Conservation (phyloP, 1,140 invertebrate genomes). For the Cydia amplana region DNA sequence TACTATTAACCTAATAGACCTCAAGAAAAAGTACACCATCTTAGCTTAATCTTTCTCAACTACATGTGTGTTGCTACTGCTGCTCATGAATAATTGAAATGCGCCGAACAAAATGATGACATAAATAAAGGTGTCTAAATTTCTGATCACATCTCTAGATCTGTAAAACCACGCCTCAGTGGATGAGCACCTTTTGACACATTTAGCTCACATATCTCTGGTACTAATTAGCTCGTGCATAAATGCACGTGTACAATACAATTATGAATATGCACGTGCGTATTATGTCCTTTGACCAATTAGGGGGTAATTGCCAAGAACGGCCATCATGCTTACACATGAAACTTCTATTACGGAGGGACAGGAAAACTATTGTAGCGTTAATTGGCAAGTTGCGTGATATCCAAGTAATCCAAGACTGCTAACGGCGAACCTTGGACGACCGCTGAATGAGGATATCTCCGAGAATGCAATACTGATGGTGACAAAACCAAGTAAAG, state of each 20-base stretch:
- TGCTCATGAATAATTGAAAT: no score
- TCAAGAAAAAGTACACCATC: no score
- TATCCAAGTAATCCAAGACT: not conserved
- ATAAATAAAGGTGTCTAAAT: not conserved
- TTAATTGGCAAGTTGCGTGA: not conserved
- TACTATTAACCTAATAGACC: no score
- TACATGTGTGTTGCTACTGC: no score
- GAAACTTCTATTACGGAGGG: not conserved
- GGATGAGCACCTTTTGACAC: not conserved
- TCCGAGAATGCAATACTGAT: not conserved
- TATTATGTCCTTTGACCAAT: constrained; percentile 10
- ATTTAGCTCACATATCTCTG: not conserved
- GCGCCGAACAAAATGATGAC: no score
- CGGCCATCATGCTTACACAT: not conserved
- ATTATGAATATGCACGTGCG: constrained; percentile 6
- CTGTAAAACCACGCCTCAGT: not conserved
- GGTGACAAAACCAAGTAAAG: not conserved
- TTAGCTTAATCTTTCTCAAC: no score
- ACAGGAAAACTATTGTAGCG: constrained; percentile 23
- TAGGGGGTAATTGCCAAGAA: constrained; percentile 8
- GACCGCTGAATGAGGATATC: not conserved
- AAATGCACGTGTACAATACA: not conserved
- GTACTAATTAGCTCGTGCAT: not conserved
- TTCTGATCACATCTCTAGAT: not conserved
- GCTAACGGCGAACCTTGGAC: not conserved